phyloP scores from a whole-genome alignment of 2,888 invertebrate genomes.

The Ganaspis brasiliensis region DNA sequence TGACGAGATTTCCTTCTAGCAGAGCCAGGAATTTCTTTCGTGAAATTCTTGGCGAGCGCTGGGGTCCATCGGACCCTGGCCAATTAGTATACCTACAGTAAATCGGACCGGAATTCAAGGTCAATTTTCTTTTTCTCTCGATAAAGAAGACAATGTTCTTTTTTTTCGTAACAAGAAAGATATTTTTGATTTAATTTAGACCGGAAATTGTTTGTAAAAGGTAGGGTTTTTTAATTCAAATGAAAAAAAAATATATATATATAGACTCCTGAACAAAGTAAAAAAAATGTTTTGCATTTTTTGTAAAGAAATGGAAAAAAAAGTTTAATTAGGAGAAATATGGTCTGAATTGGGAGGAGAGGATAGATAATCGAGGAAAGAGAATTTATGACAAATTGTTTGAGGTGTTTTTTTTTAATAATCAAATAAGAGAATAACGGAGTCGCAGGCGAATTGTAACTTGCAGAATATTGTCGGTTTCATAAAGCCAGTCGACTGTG shows the following conservation, averaged over 20 bases:
- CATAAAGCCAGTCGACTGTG: conserved; percentile 74
- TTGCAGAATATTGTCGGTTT: conserved; percentile 56
- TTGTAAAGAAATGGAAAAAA: no score
- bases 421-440: conserved; percentile 16
- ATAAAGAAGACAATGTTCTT: no score
- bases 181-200: no score
- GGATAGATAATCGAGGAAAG: not conserved
- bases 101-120: conserved; percentile 20
- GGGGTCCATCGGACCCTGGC: not conserved
- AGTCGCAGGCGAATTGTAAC: not conserved
- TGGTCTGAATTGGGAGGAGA: no score
- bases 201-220: no score
- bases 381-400: conserved; percentile 10
- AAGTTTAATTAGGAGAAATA: no score
- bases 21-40: conserved; percentile 54
- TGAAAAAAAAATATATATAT: no score
- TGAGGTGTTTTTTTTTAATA: not conserved
- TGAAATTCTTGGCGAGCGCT: conserved; percentile 51
- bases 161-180: no score
- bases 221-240: no score
- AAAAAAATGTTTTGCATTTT: no score
- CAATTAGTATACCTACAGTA: conserved; percentile 34
- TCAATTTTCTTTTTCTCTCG: not conserved
- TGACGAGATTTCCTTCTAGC: conserved; percentile 57
- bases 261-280: no score